Percentiles rank a stretch among this genome's conserved stretches.
phyloP scores from a whole-genome alignment of 2,113 vertebrate species.

The Myotis yumanensis region DNA sequence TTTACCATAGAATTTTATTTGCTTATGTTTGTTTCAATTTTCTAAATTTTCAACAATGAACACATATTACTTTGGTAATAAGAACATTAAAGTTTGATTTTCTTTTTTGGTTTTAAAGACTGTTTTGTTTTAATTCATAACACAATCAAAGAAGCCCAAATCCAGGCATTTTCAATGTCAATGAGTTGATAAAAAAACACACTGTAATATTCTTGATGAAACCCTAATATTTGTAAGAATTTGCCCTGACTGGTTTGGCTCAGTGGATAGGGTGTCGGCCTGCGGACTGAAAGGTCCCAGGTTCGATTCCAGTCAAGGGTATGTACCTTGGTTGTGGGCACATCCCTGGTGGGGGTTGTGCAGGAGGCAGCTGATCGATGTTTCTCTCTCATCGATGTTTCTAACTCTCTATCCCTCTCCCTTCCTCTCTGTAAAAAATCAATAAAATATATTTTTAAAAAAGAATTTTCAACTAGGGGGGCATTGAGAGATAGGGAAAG shows the following conservation, averaged over 20 bases:
- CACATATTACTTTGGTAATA: not conserved
- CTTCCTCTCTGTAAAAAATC: too few species aligned
- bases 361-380: too few species aligned
- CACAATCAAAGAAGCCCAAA: not conserved
- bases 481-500: not conserved
- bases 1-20: constrained; percentile 30
- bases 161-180: not conserved
- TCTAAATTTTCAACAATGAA: constrained; percentile 27
- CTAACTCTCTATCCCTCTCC: too few species aligned
- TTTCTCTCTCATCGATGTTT: too few species aligned
- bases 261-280: too few species aligned
- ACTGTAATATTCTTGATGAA: not conserved
- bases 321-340: too few species aligned
- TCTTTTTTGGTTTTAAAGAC: not conserved
- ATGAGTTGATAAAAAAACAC: not conserved
- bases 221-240: not conserved
- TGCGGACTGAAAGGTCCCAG: too few species aligned
- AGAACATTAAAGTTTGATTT: not conserved
- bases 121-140: not conserved
- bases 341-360: too few species aligned
- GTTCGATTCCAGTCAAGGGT: too few species aligned
- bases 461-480: not conserved
- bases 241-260: not conserved
- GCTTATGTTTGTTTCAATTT: constrained; percentile 15
- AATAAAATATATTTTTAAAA: not conserved